Evolutionary conservation across 2,113 vertebrate species (phyloP).

Genomic region (Circaetus cinerascens): DNA sequence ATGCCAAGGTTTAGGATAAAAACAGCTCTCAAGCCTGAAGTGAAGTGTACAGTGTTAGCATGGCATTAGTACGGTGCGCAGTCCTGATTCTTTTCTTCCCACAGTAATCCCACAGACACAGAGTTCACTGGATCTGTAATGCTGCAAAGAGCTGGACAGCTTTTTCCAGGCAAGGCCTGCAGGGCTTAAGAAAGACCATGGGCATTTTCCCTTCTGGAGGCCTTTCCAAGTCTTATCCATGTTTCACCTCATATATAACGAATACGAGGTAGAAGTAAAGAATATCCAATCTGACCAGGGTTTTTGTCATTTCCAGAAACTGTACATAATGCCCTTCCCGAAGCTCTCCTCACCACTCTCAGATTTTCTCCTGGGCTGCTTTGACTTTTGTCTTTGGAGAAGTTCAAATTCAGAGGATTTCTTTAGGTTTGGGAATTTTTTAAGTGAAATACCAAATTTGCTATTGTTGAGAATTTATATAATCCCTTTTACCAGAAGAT

Average conservation of each 20-base stretch:
- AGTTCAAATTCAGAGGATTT: background rate
- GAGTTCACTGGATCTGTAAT: background rate
- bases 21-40: background rate
- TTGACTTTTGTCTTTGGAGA: background rate
- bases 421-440: background rate
- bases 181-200: background rate
- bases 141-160: background rate
- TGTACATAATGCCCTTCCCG: background rate
- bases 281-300: background rate
- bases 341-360: background rate
- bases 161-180: background rate
- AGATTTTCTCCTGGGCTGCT: background rate
- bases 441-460: background rate
- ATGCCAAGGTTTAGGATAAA: background rate
- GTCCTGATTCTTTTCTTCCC: background rate
- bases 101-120: background rate
- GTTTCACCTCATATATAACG: accelerated
- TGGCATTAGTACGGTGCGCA: background rate
- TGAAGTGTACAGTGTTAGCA: background rate
- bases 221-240: background rate
- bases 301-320: background rate
- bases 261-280: background rate
- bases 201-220: background rate
- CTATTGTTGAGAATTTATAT: background rate
- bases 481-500: background rate